These are phyloP conservation scores for Lasioglossum marginatum DNA, from an alignment of 2,888 invertebrate genomes.

Conservation along the genomic window DNA sequence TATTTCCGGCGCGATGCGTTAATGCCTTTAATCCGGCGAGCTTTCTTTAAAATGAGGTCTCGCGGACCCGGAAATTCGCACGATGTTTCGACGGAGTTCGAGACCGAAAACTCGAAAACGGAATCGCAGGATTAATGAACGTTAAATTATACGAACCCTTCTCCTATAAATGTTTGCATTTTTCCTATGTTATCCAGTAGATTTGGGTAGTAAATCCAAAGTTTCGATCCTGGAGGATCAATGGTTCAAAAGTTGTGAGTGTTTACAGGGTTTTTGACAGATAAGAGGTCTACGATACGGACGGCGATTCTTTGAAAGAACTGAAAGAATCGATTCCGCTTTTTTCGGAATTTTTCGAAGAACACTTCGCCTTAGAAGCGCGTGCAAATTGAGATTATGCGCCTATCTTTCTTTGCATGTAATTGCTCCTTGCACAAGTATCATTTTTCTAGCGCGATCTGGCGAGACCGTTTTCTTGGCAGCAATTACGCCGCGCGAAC, in stretches of 20 bases:
- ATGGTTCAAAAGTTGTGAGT: too few relatives aligned
- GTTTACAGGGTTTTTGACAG: too few relatives aligned
- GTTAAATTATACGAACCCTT: too few relatives aligned
- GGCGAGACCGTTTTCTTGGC: neutral
- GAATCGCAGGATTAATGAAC: neutral
- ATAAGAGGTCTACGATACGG: too few relatives aligned
- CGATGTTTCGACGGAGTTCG: neutral
- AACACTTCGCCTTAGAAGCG: neutral
- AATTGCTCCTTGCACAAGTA: neutral
- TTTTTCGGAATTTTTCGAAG: neutral
- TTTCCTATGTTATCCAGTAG: too few relatives aligned
- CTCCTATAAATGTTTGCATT: too few relatives aligned
- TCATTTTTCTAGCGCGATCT: neutral
- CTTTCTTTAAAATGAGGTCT: conserved; percentile 19
- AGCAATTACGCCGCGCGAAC: neutral
- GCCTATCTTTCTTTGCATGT: neutral
- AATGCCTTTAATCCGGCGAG: conserved; percentile 30
- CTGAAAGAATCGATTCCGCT: neutral
- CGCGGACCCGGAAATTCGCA: neutral
- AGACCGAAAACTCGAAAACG: neutral
- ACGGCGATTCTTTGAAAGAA: neutral
- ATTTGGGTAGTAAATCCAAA: too few relatives aligned
- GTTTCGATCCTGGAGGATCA: too few relatives aligned
- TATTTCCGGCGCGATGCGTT: conserved; percentile 28
- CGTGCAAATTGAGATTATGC: too few relatives aligned